These are phyloP conservation scores for Platerodrilus igneus DNA, from an alignment of 2,888 invertebrate genomes.

Conservation along the genomic window DNA sequence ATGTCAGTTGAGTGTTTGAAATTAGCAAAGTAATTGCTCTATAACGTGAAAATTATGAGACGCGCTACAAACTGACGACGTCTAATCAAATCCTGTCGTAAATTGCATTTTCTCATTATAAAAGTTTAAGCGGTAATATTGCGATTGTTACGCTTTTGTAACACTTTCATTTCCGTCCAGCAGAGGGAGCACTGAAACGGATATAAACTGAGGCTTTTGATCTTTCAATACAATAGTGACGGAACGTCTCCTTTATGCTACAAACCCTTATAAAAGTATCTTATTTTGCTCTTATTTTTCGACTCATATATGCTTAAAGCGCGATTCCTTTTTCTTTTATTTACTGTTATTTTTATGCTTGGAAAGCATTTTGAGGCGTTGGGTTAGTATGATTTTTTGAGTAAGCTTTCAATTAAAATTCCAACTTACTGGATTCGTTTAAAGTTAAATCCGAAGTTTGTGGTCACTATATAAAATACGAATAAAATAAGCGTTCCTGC, in stretches of 20 bases:
- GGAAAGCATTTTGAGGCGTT: slow-evolving; percentile 9
- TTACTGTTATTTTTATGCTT: slow-evolving; percentile 12
- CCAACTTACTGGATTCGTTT: too few relatives aligned
- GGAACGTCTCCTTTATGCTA: slow-evolving; percentile 28
- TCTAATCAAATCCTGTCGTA: slow-evolving; percentile 38
- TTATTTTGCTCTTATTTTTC: slow-evolving; percentile 36
- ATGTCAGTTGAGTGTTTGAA: slow-evolving; percentile 23
- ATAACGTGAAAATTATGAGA: slow-evolving; percentile 33
- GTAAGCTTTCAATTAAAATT: too few relatives aligned
- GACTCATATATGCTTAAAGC: slow-evolving; percentile 29
- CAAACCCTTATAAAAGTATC: slow-evolving; percentile 31
- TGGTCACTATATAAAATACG: too few relatives aligned
- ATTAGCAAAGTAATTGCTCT: slow-evolving; percentile 36
- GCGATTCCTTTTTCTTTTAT: slow-evolving; percentile 17
- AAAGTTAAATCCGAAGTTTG: too few relatives aligned
- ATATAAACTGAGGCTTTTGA: slow-evolving; percentile 35
- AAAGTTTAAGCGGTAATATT: slow-evolving; percentile 38
- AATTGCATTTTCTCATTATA: slow-evolving; percentile 43
- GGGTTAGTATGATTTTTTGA: not conserved
- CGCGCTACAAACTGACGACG: slow-evolving; percentile 32
- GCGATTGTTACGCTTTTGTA: slow-evolving; percentile 39
- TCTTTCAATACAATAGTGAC: slow-evolving; percentile 33
- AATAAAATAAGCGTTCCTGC: too few relatives aligned
- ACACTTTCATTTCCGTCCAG: slow-evolving; percentile 41
- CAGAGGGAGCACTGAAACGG: slow-evolving; percentile 30